Conservation (phyloP, 2,113 vertebrate species). For the Caretta caretta region DNA sequence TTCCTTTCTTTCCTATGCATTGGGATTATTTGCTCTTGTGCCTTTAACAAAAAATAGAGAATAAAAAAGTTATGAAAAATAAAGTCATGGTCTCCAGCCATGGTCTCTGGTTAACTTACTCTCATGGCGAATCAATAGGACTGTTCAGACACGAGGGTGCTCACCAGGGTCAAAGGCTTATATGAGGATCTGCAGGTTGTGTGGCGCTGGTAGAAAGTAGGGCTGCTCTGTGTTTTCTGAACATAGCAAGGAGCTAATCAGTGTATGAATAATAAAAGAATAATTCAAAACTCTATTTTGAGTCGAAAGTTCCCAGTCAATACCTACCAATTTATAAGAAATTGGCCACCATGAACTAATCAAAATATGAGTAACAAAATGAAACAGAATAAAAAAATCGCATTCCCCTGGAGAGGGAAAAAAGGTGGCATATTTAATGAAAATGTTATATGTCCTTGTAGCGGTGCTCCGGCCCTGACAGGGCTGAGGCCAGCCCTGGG, state of each 20-base stretch:
- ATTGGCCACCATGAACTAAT: neutral
- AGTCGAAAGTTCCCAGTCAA: slow-evolving; percentile 13
- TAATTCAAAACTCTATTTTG: rapidly evolving
- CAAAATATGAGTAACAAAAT: slow-evolving; percentile 45
- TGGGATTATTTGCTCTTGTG: no score
- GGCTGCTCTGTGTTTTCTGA: rapidly evolving
- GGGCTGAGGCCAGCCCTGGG: no score
- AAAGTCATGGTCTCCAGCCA: neutral
- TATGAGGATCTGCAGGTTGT: rapidly evolving
- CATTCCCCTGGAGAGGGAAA: slow-evolving; percentile 24
- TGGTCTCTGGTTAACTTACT: neutral
- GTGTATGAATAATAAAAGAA: rapidly evolving
- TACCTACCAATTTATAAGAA: slow-evolving; percentile 40
- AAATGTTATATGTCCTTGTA: slow-evolving; percentile 42
- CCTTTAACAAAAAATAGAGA: no score
- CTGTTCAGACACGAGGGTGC: neutral
- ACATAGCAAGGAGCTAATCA: rapidly evolving
- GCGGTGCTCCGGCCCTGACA: no score
- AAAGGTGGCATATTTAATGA: slow-evolving; percentile 34
- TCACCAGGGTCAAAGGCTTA: neutral
- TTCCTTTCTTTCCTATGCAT: no score
- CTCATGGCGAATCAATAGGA: neutral
- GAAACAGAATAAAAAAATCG: slow-evolving; percentile 48
- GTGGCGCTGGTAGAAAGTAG: rapidly evolving
- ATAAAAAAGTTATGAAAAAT: neutral